Base-by-base conservation (phyloP, 2,888 invertebrate species). In the Julus scanicus region DNA sequence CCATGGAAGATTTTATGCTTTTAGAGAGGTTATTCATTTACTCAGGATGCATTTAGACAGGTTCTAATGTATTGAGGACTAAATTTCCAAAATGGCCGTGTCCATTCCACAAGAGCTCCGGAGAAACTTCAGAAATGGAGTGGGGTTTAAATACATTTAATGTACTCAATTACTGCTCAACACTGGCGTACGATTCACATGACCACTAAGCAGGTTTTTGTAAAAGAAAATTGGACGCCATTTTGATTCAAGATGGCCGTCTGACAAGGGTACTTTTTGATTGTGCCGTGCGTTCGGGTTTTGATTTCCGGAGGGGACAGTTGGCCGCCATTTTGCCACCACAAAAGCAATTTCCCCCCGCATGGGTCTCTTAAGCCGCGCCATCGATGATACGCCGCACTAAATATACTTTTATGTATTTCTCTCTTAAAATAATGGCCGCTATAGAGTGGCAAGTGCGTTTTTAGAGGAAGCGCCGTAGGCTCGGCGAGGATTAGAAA, bases 361-460 rank as follows among this genome's bases (percentile, higher is more conserved):
- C 20, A 20, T 9, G 20, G 63, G 63, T 9, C 80, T 80, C 80
- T 80, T 80, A 80, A 80, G 80, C 80, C 80, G 80, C 37, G 80
- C 80, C 80, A 37, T 37, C 80, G 11, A 80, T 80, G 80, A 37
- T 80, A 80, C 80, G 80, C 37, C 80, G 80, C 80, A 80, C 80
- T 80, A 80, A 80, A 80, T 80, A 80, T 80, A 80, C 80, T 80
- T 80, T 80, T 80, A 80, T 80, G 80, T 80, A 80, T 80, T 80
- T 80, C 37, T 37, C 80, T 80, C 80, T 80, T 80, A 80, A 80
- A 80, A 80, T 80, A 80, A 80, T 80, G 80, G 80, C 80, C 80
- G 80, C 80, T 80, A 80, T 80, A 80, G 80, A 80, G 80, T 80
- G 80, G 80, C 80, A 80, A 80, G 80, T 80, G 80, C 80, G 80